Percentiles rank a stretch among this genome's conserved stretches.
phyloP scores from a whole-genome alignment of 1,140 invertebrate genomes.

The Bombyx mori region ASM3026992v2 NC_085114.1:7204501-7205000 shows the following conservation, averaged over 20 bases:
- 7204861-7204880: no score
- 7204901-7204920: no score
- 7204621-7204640: slow-evolving; percentile 37
- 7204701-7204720: slow-evolving; percentile 27
- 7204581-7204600: background rate
- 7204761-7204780: background rate
- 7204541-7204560: no score
- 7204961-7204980: no score
- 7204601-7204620: slow-evolving; percentile 30
- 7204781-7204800: background rate
- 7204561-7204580: no score
- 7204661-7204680: slow-evolving; percentile 61
- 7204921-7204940: no score
- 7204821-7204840: no score
- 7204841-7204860: no score
- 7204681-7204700: slow-evolving; percentile 43
- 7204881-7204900: no score
- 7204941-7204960: no score
- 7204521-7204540: background rate
- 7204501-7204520: background rate
- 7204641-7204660: slow-evolving; percentile 20
- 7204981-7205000: no score
- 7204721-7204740: background rate
- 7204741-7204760: background rate
- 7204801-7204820: background rate